Conservation (phyloP, 2,113 vertebrate species). For the Heterotilapia buettikoferi region DNA sequence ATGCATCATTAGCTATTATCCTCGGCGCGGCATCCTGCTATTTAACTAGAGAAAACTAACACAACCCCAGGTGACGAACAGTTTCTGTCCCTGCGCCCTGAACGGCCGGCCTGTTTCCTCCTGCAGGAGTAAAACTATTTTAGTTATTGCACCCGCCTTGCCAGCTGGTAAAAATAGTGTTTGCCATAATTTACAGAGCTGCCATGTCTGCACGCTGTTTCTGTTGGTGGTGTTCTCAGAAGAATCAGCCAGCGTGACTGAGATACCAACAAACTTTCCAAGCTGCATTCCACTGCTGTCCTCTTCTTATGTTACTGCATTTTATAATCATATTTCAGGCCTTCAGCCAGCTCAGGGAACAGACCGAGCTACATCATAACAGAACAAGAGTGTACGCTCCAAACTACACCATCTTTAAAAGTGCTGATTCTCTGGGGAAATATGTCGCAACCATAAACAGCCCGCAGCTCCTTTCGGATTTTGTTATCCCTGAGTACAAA, state of each 20-base stretch:
- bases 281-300: not conserved
- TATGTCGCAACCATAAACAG: not conserved
- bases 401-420: not conserved
- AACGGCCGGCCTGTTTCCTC: not conserved
- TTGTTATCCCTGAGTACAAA: not conserved
- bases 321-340: not conserved
- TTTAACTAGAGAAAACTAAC: not conserved
- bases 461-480: not conserved
- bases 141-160: not conserved
- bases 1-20: not conserved
- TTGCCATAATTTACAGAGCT: not conserved
- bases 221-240: not conserved
- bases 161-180: not conserved
- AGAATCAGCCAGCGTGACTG: not conserved
- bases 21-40: not conserved
- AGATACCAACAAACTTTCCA: not conserved
- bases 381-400: not conserved
- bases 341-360: not conserved
- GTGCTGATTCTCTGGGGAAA: not conserved
- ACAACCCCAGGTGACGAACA: not conserved
- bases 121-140: not conserved
- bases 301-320: conserved; percentile 20
- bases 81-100: not conserved
- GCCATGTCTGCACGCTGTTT: not conserved
- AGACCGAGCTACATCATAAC: not conserved